These are phyloP conservation scores for Hirtodrosophila alboralis DNA, from an alignment of 2,888 invertebrate species.

Conservation along the genomic window DNA sequence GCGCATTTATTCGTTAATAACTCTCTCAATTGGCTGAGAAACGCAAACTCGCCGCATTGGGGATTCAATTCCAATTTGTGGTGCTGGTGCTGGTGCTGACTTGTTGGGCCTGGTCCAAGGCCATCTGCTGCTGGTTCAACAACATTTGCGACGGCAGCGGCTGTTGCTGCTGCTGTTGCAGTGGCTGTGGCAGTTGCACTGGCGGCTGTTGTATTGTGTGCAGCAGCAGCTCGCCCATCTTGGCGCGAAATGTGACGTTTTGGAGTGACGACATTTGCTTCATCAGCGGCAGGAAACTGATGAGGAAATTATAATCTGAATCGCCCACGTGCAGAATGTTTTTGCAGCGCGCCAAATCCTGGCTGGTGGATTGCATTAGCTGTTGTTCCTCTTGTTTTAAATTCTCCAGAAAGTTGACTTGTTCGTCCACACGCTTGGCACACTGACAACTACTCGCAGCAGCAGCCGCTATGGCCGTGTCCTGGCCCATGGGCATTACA, in stretches of 20 bases:
- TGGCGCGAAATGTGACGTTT: constrained; percentile 77
- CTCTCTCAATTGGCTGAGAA: constrained; percentile 15
- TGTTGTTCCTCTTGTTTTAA: constrained; percentile 78
- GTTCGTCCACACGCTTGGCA: constrained; percentile 70
- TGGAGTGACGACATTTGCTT: constrained; percentile 79
- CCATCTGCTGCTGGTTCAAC: constrained; percentile 75
- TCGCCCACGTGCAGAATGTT: constrained; percentile 76
- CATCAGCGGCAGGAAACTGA: constrained; percentile 81
- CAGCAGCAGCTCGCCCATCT: constrained; percentile 76
- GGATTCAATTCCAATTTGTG: constrained; percentile 64
- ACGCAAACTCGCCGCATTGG: constrained; percentile 13
- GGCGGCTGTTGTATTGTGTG: constrained; percentile 68
- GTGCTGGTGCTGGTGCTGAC: constrained; percentile 64
- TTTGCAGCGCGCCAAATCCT: constrained; percentile 73
- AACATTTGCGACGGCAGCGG: constrained; percentile 65
- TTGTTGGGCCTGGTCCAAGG: constrained; percentile 74
- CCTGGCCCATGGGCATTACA: background rate
- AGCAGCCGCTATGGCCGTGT: constrained; percentile 54
- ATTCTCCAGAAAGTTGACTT: constrained; percentile 74
- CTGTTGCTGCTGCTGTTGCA: constrained; percentile 34
- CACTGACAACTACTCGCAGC: constrained; percentile 70
- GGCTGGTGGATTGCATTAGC: constrained; percentile 77
- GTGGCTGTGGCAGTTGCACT: constrained; percentile 33
- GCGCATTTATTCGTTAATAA: constrained; percentile 45
- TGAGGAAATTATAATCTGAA: constrained; percentile 79